A percentile compares a stretch with the other conserved stretches of the same genome.
phyloP scores from a whole-genome alignment of 2,113 vertebrate species.

The Synodontis membranacea region DNA sequence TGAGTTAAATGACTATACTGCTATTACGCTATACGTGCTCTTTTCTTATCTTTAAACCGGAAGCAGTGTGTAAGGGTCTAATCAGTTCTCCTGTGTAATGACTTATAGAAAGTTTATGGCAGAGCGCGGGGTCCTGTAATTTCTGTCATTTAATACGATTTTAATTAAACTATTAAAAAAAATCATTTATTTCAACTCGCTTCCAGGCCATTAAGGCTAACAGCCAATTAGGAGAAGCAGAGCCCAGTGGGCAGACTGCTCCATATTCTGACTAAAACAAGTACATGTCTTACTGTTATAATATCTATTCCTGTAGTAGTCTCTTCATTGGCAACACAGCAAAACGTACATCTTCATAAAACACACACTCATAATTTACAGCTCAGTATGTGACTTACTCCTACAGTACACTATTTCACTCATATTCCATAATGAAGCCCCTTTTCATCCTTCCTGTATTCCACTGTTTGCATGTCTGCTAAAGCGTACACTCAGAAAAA shows the following conservation, averaged over 20 bases:
- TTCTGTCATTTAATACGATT: slow-evolving; percentile 50
- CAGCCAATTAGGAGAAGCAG: not conserved
- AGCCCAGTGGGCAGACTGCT: not conserved
- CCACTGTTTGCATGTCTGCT: not conserved
- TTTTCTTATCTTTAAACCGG: slow-evolving; percentile 12
- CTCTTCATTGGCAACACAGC: not conserved
- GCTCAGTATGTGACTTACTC: not conserved
- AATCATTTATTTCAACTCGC: not conserved
- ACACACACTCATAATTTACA: not conserved
- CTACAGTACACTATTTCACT: not conserved
- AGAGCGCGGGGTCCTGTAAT: slow-evolving; percentile 19
- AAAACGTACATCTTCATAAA: not conserved
- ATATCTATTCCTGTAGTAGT: not conserved
- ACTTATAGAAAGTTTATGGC: slow-evolving; percentile 14
- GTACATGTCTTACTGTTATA: not conserved
- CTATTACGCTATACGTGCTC: not conserved
- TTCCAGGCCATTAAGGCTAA: slow-evolving; percentile 4
- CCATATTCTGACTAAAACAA: not conserved
- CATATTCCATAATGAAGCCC: not conserved
- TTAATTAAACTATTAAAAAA: slow-evolving; percentile 18
- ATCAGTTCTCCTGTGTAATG: slow-evolving; percentile 22
- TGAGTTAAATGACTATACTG: not conserved
- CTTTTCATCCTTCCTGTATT: not conserved
- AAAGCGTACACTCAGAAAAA: not conserved
- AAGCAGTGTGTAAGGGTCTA: not conserved